Evolutionary conservation across 1,140 invertebrate species (phyloP).

Genomic region (Brachystomella parvula): DNA sequence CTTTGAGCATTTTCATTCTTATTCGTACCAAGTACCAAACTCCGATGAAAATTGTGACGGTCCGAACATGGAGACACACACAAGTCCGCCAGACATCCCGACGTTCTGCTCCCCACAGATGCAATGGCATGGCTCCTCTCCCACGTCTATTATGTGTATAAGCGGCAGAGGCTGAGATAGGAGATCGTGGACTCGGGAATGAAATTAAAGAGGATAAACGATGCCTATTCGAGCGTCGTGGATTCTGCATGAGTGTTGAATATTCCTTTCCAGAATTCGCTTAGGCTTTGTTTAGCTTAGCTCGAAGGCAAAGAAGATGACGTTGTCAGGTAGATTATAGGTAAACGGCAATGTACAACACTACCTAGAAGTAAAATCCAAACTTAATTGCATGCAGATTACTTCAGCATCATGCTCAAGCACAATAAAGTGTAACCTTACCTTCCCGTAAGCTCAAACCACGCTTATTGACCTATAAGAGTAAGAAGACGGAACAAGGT

Average conservation of each 20-base stretch:
- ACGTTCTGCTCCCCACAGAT: conserved; percentile 39
- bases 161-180: conserved; percentile 18
- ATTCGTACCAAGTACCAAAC: conserved; percentile 68
- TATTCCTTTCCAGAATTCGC: too few relatives aligned
- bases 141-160: conserved; percentile 8
- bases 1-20: not conserved
- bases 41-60: conserved; percentile 68
- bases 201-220: not conserved
- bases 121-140: conserved; percentile 25
- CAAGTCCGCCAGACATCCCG: conserved; percentile 65
- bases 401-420: too few relatives aligned
- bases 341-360: too few relatives aligned
- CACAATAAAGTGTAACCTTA: too few relatives aligned
- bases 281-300: too few relatives aligned
- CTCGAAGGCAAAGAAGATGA: too few relatives aligned
- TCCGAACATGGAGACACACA: conserved; percentile 73
- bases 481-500: too few relatives aligned
- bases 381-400: too few relatives aligned
- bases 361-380: too few relatives aligned
- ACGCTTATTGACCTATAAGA: too few relatives aligned
- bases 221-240: not conserved
- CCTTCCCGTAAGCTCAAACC: too few relatives aligned
- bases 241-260: not conserved
- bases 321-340: too few relatives aligned
- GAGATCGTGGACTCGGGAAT: not conserved